Evolutionary conservation across 2,888 invertebrate species (phyloP), one percentile per base, ranked within the genome.

Genomic region (Synergus gifuensis): DNA sequence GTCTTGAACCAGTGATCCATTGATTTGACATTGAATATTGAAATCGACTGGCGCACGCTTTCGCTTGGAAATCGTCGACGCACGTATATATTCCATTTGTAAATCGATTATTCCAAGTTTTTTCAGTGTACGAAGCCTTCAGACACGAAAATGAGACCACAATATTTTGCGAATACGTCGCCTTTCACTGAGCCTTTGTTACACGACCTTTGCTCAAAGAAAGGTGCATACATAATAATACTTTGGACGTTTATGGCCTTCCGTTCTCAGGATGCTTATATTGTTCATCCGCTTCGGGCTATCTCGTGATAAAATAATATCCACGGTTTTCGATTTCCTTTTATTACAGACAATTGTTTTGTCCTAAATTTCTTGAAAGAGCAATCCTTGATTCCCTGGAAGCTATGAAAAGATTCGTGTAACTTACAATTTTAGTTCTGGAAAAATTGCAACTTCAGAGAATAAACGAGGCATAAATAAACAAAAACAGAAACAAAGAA

Each of bases 171-270:
- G 3, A 64, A 42, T 46, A 54, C 78, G 40, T 54, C 67, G 54
- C 66, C 60, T 66, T 69, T 78, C 67, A 69, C 49, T 54, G 42
- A 76, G 76, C 76, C 64, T 76, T 76, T 69, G 77, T 62, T 69
- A 46, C 77, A 73, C 73, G 77, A 77, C 78, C 76, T 80, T 80
- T 80, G 58, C 77, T 64, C 40, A 54, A 73, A 73, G 73, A 73
- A 73, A 73, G 49, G 73, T 54, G 73, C 73, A 73, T 73, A 73
- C 73, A 73, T 73, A 49, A 73, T 73, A 73, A 73, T 73, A 49
- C 73, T 73, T 73, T 54, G 49, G 73, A 54, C 73, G 73, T 73
- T 69, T 73, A 73, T 73, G 28, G 46, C 49, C 73, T 73, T 73
- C 73, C 73, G 73, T 73, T 73, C 73, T 16, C 69, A 49, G 36